A percentile compares a stretch with the other conserved stretches of the same genome.
These are phyloP conservation scores for Xylocopa sonorina DNA, from an alignment of 1,140 invertebrate species.

Conservation along the genomic window DNA sequence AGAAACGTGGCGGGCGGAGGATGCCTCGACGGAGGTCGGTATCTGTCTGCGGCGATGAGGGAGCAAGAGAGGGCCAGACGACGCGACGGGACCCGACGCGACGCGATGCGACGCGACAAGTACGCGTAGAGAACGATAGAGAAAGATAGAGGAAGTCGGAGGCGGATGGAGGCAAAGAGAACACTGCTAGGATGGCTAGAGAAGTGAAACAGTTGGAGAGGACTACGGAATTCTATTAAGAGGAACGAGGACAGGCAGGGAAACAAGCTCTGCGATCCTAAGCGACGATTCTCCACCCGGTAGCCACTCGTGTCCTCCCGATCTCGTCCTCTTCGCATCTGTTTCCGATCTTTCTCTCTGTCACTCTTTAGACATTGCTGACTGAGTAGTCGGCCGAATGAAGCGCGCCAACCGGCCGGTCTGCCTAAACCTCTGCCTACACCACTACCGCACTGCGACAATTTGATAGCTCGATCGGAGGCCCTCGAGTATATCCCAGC, in stretches of 20 bases:
- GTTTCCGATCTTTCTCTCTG: conserved; percentile 50
- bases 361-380: conserved; percentile 59
- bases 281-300: conserved; percentile 55
- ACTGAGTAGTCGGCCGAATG: conserved; percentile 58
- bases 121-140: conserved; percentile 3
- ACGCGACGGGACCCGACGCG: neutral
- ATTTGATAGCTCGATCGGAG: conserved; percentile 73
- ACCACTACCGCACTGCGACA: conserved; percentile 75
- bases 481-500: conserved; percentile 52
- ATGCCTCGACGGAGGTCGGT: conserved; percentile 34
- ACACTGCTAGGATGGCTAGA: conserved; percentile 3
- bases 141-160: neutral
- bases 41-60: conserved; percentile 39
- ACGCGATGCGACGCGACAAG: too few relatives aligned
- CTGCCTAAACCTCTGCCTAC: conserved; percentile 68
- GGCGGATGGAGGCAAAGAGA: neutral
- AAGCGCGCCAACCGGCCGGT: conserved; percentile 14
- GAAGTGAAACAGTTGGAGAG: conserved; percentile 46
- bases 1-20: conserved; percentile 1
- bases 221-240: conserved; percentile 39
- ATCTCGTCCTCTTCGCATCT: conserved; percentile 31
- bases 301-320: conserved; percentile 53
- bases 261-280: conserved; percentile 64
- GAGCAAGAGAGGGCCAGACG: neutral
- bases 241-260: conserved; percentile 37